phyloP scores from a whole-genome alignment of 2,797 vertebrate genomes.

The Chelidonichthys spinosus region DNA sequence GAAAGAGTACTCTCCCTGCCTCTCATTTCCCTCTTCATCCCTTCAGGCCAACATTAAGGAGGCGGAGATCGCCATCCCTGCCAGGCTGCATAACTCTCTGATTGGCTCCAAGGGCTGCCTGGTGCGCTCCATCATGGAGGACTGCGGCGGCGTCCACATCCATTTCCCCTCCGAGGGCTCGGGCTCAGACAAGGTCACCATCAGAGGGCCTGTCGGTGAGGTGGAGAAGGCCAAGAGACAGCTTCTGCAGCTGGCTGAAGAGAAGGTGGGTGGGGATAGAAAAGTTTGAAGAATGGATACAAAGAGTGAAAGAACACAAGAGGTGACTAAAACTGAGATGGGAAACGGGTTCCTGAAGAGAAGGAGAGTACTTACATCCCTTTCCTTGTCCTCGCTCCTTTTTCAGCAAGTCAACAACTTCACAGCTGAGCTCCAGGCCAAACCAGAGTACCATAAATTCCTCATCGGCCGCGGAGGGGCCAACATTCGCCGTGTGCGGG shows the following conservation, averaged over 20 bases:
- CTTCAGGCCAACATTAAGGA: slow-evolving; percentile 88
- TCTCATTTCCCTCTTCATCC: not conserved
- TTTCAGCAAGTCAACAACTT: slow-evolving; percentile 87
- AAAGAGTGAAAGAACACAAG: not conserved
- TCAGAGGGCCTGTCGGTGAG: slow-evolving; percentile 82
- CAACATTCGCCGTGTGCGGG: slow-evolving; percentile 85
- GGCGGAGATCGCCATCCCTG: slow-evolving; percentile 85
- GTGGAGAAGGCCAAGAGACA: slow-evolving; percentile 87
- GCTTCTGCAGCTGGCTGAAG: slow-evolving; percentile 87
- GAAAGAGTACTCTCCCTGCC: not conserved
- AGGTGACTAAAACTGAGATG: not conserved
- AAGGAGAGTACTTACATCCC: not conserved
- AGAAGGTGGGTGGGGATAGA: slow-evolving; percentile 79
- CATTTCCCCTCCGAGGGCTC: slow-evolving; percentile 87
- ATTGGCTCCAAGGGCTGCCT: slow-evolving; percentile 89
- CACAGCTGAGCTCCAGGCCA: slow-evolving; percentile 83
- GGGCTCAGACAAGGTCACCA: slow-evolving; percentile 85
- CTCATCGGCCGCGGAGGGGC: slow-evolving; percentile 86
- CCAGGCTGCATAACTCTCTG: slow-evolving; percentile 88
- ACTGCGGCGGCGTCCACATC: slow-evolving; percentile 88
- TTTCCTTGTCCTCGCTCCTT: slow-evolving; percentile 1
- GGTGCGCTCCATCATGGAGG: slow-evolving; percentile 89
- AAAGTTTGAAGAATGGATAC: too few species aligned
- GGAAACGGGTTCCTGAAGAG: not conserved
- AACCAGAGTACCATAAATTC: slow-evolving; percentile 88